These are phyloP conservation scores for Hydra vulgaris DNA, from an alignment of 30 jellyfish, hydroid and myxozoan genomes.

Conservation along the genomic window DNA sequence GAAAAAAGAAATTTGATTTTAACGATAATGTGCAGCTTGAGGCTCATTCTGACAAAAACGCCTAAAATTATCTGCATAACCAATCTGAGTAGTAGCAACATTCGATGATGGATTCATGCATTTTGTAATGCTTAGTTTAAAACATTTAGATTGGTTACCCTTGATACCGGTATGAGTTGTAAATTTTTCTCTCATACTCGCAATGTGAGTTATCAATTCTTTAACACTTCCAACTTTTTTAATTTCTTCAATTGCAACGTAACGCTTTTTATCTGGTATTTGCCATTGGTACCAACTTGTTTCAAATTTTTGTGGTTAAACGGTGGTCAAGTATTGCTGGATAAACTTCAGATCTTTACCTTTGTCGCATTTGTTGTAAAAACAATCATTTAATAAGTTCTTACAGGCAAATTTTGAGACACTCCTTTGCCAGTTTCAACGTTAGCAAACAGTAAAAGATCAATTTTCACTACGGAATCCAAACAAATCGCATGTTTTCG, in stretches of 20 bases:
- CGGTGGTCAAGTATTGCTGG: not conserved
- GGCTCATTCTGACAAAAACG: not conserved
- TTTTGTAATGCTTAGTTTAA: not conserved
- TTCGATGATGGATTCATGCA: not conserved
- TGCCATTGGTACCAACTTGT: not conserved
- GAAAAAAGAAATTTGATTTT: not conserved
- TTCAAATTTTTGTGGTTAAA: not conserved
- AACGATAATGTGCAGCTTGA: not conserved
- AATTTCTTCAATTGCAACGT: not conserved
- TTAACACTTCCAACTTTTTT: not conserved
- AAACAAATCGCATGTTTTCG: not conserved
- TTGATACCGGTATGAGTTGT: not conserved
- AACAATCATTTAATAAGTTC: not conserved
- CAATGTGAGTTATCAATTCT: not conserved
- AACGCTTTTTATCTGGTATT: not conserved
- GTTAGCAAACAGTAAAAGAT: not conserved
- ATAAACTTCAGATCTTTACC: not conserved
- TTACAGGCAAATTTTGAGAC: not conserved
- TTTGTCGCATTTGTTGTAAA: not conserved
- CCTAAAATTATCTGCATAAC: not conserved
- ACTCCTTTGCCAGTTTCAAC: not conserved
- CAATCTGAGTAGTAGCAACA: not conserved
- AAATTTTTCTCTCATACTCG: not conserved
- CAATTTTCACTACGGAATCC: not conserved
- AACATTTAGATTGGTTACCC: not conserved